Base-by-base conservation (phyloP, 2,113 vertebrate species). In the Bubalus kerabau region DNA sequence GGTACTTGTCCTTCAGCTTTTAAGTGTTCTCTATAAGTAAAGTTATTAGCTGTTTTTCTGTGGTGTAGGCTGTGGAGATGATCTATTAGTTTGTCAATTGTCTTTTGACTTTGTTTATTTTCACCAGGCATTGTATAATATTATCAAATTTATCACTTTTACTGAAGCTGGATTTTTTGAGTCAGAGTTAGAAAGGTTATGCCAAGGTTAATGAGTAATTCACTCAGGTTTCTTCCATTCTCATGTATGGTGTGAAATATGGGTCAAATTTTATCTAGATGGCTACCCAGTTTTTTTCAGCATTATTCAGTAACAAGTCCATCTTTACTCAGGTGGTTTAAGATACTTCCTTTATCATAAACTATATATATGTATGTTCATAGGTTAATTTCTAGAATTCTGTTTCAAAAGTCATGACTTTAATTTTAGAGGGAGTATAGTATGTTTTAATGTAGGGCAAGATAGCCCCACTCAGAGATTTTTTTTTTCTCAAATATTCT, bases 1-100 rank as follows among this genome's bases (percentile, higher is more conserved):
- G 2, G 17, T 48, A 89, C n/a, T 96, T 92, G 57, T 32, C 71
- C 60, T 97, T 93, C 13, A 43, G 7, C 60, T 97, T 97, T 95
- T 40, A 26, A 60, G 52, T 64, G 43, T 93, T 90, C n/a, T 87
- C 54, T 87, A 50, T 81, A 81, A 81, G 28, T 50, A 64, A 86
- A 7, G 5, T 4, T 64, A 43, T 30, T 90, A 67, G 30, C 7
- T 10, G 7, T 62, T 30, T 40, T 2, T 56, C 16, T 81, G 24
- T 74, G 21, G 12, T 71, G 82, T 76, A 32, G 43, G 11, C 10
- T 67, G 11, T 36, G 50, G 43, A 59, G 57, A 43, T 43, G 50
- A 36, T 81, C 17, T 91, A 15, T 60, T 95, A 36, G 3, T 43
- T 30, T 82, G n/a, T 81, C 54, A 82, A 5, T n/a, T 57, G 5